phyloP scores from a whole-genome alignment of 2,888 invertebrate species.

The Gandaritis pyraliata region DNA sequence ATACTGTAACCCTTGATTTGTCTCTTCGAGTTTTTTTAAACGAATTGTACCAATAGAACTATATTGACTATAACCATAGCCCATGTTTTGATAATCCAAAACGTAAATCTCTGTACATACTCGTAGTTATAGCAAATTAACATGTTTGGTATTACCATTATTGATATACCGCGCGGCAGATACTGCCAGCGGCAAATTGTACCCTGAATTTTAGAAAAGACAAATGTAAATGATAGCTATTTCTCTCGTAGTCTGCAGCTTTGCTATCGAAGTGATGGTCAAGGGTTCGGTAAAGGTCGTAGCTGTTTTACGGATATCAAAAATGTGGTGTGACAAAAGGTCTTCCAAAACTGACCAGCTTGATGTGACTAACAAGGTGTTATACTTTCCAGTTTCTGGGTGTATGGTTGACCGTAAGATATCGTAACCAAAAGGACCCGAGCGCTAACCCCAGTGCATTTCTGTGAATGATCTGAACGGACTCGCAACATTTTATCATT shows the following conservation, averaged over 20 bases:
- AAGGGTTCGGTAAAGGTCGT: neutral
- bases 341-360: constrained; percentile 32
- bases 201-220: too few species aligned
- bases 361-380: constrained; percentile 70
- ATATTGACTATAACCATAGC: too few species aligned
- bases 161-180: too few species aligned
- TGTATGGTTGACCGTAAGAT: constrained; percentile 97
- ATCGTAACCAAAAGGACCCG: constrained; percentile 99
- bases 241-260: too few species aligned
- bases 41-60: neutral
- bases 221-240: too few species aligned
- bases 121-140: too few species aligned
- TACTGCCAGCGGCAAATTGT: too few species aligned
- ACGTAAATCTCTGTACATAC: too few species aligned
- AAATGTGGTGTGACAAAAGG: constrained; percentile 3
- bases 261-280: too few species aligned
- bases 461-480: constrained; percentile 89
- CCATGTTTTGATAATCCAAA: neutral
- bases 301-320: constrained; percentile 3
- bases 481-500: constrained; percentile 59
- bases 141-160: too few species aligned
- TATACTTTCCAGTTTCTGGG: constrained; percentile 94
- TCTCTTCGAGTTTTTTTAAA: neutral
- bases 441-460: constrained; percentile 98
- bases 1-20: constrained; percentile 1